Percentiles rank a stretch among this genome's conserved stretches.
These are phyloP conservation scores for Esox masquinongy DNA, from an alignment of 2,797 vertebrate genomes.

Conservation along the genomic window DNA sequence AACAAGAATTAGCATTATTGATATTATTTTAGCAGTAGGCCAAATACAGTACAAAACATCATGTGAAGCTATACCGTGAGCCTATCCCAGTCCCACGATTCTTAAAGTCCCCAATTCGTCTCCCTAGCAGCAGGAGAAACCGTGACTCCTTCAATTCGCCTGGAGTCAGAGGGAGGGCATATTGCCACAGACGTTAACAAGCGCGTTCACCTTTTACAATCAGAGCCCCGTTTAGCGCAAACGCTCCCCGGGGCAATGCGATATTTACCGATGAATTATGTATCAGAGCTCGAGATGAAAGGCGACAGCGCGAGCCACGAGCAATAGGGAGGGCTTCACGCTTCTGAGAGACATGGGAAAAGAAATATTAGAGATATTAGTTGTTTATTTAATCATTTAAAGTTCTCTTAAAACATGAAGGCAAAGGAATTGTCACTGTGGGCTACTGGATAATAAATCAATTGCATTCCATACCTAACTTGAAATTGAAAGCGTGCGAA, in stretches of 20 bases:
- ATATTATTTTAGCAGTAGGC: neutral
- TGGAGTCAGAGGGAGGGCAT: slow-evolving; percentile 62
- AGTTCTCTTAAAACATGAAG: neutral
- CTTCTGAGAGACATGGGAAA: slow-evolving; percentile 56
- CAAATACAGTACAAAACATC: neutral
- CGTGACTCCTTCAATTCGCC: slow-evolving; percentile 64
- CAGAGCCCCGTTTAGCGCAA: slow-evolving; percentile 67
- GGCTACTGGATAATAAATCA: neutral
- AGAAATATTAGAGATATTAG: slow-evolving; percentile 43
- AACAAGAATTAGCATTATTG: neutral
- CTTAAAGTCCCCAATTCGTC: slow-evolving; percentile 57
- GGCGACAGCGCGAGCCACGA: slow-evolving; percentile 59
- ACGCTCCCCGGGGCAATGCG: slow-evolving; percentile 70
- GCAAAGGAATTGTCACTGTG: neutral
- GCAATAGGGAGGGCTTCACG: slow-evolving; percentile 24
- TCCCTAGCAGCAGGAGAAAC: slow-evolving; percentile 64
- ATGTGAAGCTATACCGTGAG: neutral
- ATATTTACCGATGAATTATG: slow-evolving; percentile 78
- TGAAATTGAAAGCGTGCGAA: neutral
- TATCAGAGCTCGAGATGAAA: slow-evolving; percentile 74
- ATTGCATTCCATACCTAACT: neutral
- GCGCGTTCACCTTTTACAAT: slow-evolving; percentile 70
- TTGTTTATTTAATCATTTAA: slow-evolving; percentile 24
- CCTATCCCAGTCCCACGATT: slow-evolving; percentile 58
- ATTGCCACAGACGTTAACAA: slow-evolving; percentile 75